phyloP scores from a whole-genome alignment of 35 echinoderm and acorn worm genomes.

The Chiridota heheva region DNA sequence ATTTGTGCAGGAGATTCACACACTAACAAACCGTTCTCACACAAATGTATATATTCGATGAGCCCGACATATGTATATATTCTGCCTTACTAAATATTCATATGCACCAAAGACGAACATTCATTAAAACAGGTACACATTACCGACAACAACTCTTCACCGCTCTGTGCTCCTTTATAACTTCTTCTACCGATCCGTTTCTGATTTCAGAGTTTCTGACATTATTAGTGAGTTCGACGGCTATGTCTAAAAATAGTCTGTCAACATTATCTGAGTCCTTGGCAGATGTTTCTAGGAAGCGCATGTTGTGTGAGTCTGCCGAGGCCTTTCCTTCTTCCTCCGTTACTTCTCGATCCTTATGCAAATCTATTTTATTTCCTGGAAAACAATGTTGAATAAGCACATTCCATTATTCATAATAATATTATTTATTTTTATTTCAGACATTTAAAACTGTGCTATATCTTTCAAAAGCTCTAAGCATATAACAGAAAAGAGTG shows the following conservation, averaged over 20 bases:
- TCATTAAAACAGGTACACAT: not conserved
- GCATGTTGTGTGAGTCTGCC: constrained; percentile 82
- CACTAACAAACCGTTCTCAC: too few relatives aligned
- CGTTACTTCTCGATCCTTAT: constrained; percentile 75
- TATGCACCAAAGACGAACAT: not conserved
- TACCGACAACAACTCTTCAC: constrained; percentile 77
- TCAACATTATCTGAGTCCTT: constrained; percentile 99
- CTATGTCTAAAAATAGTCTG: constrained; percentile 88
- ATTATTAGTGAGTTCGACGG: constrained; percentile 89
- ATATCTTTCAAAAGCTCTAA: too few relatives aligned
- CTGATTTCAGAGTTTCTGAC: constrained; percentile 85
- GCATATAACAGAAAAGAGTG: too few relatives aligned
- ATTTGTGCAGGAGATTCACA: too few relatives aligned
- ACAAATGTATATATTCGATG: too few relatives aligned
- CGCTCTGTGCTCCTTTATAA: constrained; percentile 73
- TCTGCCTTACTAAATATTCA: constrained; percentile 25
- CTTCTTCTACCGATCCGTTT: constrained; percentile 53
- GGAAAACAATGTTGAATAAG: not conserved
- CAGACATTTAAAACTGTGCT: not conserved
- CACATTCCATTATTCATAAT: not conserved
- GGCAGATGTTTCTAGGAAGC: constrained; percentile 89
- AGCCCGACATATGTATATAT: too few relatives aligned
- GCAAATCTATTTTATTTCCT: constrained; percentile 97
- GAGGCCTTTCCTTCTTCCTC: constrained; percentile 68
- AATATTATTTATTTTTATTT: not conserved